Evolutionary conservation across 1,140 invertebrate species (phyloP).

Genomic region (Pseudoatta argentina): DNA sequence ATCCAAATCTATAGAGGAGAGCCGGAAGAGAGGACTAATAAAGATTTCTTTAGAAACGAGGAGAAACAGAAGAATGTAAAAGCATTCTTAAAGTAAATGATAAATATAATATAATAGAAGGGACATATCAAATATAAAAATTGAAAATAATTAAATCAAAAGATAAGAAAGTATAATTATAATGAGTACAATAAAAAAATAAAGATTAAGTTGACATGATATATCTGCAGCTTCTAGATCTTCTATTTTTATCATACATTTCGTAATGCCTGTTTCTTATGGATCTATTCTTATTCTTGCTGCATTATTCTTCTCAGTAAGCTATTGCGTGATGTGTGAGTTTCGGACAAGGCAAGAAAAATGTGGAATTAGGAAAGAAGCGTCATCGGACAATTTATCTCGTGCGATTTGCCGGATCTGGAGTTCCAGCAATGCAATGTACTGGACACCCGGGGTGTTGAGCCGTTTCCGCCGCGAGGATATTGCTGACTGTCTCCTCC

Average conservation of each 20-base stretch:
- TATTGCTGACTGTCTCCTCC: slow-evolving; percentile 61
- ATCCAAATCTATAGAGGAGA: not conserved
- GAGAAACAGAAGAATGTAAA: slow-evolving; percentile 1
- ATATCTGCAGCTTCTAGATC: not conserved
- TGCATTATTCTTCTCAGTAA: slow-evolving; percentile 35
- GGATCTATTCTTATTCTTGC: not conserved
- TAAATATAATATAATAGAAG: not conserved
- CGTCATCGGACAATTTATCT: slow-evolving; percentile 81
- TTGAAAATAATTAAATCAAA: slow-evolving; percentile 12
- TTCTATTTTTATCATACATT: not conserved
- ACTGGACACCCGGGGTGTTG: slow-evolving; percentile 51
- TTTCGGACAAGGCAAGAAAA: slow-evolving; percentile 24
- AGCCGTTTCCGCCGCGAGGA: slow-evolving; percentile 54
- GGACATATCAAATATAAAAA: not conserved
- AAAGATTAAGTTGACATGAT: not conserved
- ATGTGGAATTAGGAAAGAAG: slow-evolving; percentile 57
- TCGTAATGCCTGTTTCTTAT: not conserved
- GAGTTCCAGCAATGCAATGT: slow-evolving; percentile 27
- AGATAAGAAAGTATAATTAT: not conserved
- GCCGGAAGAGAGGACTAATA: slow-evolving; percentile 18
- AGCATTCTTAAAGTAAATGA: not conserved
- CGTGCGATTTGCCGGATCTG: slow-evolving; percentile 80
- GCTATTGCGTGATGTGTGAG: not conserved
- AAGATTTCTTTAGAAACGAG: not conserved
- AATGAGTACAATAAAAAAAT: not conserved